These are phyloP conservation scores for Callaeas wilsoni DNA, from an alignment of 2,113 vertebrate genomes.

Conservation along the genomic window DNA sequence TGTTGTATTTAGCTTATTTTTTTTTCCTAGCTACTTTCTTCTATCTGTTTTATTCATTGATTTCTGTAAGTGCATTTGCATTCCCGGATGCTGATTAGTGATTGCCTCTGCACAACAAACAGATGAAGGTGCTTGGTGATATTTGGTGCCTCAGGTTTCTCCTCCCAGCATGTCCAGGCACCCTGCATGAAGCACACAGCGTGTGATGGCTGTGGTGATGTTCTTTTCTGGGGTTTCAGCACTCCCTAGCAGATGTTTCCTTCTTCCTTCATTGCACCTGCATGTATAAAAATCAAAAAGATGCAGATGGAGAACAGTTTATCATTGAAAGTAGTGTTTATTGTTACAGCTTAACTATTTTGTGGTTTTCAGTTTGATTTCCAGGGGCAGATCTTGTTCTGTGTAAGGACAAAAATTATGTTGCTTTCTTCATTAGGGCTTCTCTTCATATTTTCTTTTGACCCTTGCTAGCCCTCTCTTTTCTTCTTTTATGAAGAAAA, in stretches of 20 bases:
- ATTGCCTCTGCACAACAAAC: neutral
- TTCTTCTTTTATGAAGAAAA: neutral
- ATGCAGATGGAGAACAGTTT: neutral
- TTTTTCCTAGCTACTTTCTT: neutral
- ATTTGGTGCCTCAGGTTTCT: neutral
- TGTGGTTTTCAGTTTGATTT: neutral
- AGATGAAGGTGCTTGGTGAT: neutral
- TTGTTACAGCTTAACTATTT: neutral
- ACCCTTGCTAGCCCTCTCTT: neutral
- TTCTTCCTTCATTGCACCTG: constrained; percentile 25
- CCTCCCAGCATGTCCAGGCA: neutral
- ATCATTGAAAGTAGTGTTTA: neutral
- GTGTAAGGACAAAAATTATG: neutral
- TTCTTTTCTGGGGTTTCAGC: neutral
- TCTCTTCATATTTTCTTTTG: neutral
- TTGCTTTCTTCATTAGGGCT: neutral
- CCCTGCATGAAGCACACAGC: neutral
- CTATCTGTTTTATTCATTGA: neutral
- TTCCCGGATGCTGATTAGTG: neutral
- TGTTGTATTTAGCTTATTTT: neutral
- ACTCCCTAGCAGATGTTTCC: constrained; percentile 13
- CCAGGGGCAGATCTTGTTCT: neutral
- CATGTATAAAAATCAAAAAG: neutral
- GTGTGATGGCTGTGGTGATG: neutral
- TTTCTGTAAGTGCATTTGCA: neutral